These are phyloP conservation scores for Gryon sp. DNA, from an alignment of 1,140 invertebrate genomes.

Conservation along the genomic window DNA sequence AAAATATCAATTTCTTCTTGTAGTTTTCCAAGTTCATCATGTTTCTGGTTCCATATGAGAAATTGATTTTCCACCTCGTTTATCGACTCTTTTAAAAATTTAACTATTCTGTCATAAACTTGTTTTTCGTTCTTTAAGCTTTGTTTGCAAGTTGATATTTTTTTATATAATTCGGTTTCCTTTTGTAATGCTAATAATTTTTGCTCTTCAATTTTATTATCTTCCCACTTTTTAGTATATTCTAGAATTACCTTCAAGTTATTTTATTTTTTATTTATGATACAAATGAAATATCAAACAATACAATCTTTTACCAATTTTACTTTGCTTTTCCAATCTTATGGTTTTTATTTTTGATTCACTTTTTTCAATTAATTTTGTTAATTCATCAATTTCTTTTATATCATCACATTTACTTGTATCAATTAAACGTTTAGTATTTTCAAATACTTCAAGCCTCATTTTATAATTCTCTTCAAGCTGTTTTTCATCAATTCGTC, in stretches of 20 bases:
- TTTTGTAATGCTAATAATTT: slow-evolving; percentile 33
- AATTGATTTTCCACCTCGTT: slow-evolving; percentile 62
- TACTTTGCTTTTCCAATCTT: slow-evolving; percentile 14
- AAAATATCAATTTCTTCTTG: slow-evolving; percentile 66
- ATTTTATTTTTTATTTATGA: background rate
- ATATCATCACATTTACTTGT: slow-evolving; percentile 38
- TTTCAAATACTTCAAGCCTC: slow-evolving; percentile 42
- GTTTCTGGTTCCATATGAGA: slow-evolving; percentile 61
- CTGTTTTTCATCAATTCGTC: slow-evolving; percentile 49
- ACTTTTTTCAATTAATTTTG: slow-evolving; percentile 16
- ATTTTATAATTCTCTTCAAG: slow-evolving; percentile 64
- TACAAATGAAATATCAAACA: too few relatives aligned
- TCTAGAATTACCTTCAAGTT: slow-evolving; percentile 18
- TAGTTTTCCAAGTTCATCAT: slow-evolving; percentile 61
- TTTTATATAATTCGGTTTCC: slow-evolving; percentile 50
- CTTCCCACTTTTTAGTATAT: slow-evolving; percentile 62
- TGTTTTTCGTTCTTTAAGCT: slow-evolving; percentile 55
- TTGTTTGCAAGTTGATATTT: slow-evolving; percentile 39
- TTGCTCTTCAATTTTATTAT: slow-evolving; percentile 63
- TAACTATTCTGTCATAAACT: slow-evolving; percentile 52
- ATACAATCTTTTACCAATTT: slow-evolving; percentile 30
- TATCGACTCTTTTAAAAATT: slow-evolving; percentile 52
- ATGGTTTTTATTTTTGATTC: slow-evolving; percentile 24
- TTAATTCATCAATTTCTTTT: slow-evolving; percentile 22
- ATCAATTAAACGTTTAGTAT: slow-evolving; percentile 53